Conservation (phyloP, 2,888 invertebrate genomes). For the Calameuta pallipes region DNA sequence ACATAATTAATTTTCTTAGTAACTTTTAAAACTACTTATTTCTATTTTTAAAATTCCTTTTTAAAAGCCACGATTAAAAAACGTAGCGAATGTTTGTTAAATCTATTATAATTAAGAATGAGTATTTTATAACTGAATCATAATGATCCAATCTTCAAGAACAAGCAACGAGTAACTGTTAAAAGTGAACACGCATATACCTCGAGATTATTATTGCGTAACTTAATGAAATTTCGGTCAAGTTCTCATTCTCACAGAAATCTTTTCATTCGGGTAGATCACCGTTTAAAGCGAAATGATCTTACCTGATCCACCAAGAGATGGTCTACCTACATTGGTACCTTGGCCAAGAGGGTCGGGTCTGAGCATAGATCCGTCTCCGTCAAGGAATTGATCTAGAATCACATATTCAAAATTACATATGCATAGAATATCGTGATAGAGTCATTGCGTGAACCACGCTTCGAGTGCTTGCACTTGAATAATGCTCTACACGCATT, state of each 20-base stretch:
- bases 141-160: background rate
- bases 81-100: background rate
- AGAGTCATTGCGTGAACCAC: slow-evolving; percentile 1
- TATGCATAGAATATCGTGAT: background rate
- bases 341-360: slow-evolving; percentile 68
- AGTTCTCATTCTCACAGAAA: background rate
- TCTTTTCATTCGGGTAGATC: background rate
- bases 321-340: slow-evolving; percentile 66
- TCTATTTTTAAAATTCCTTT: background rate
- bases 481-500: slow-evolving; percentile 19
- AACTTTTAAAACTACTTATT: background rate
- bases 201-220: background rate
- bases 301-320: slow-evolving; percentile 60
- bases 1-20: slow-evolving; percentile 6
- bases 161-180: background rate
- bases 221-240: background rate
- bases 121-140: too few relatives aligned
- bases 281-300: background rate
- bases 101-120: background rate
- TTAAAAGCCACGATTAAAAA: background rate
- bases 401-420: background rate
- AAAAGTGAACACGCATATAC: background rate
- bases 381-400: slow-evolving; percentile 64
- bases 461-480: slow-evolving; percentile 16
- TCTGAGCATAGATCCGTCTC: slow-evolving; percentile 54